These are phyloP conservation scores for Zaprionus camerounensis DNA, from an alignment of 1,140 invertebrate species.

Conservation along the genomic window DNA sequence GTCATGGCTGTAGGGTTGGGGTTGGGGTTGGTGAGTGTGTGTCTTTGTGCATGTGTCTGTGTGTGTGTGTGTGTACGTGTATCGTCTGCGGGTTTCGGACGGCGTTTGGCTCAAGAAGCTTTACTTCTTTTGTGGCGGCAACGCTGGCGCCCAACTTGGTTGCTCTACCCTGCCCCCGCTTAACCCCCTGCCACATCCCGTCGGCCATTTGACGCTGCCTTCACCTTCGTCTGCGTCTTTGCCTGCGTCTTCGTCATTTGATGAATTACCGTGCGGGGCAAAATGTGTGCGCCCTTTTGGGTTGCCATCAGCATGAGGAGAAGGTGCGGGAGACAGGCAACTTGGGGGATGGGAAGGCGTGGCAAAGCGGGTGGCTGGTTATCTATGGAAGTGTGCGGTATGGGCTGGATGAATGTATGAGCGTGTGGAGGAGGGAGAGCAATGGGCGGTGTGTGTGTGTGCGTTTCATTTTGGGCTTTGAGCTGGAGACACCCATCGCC, in stretches of 20 bases:
- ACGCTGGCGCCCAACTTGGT: constrained; percentile 56
- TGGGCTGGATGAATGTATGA: constrained; percentile 6
- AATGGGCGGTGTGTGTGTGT: constrained; percentile 7
- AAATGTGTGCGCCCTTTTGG: constrained; percentile 73
- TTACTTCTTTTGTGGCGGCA: constrained; percentile 75
- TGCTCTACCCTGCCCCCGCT: constrained; percentile 23
- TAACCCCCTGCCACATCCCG: constrained; percentile 6
- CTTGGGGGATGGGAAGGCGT: constrained; percentile 6
- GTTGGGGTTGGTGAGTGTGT: constrained; percentile 25
- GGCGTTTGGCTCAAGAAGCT: constrained; percentile 69
- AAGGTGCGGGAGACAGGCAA: neutral
- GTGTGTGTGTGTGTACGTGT: constrained; percentile 35
- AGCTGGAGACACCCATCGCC: constrained; percentile 53
- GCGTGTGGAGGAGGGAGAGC: neutral
- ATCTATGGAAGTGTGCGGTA: constrained; percentile 20
- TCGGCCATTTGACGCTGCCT: constrained; percentile 31
- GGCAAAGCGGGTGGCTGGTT: constrained; percentile 13
- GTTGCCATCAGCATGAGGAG: constrained; percentile 19
- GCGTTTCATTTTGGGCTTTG: constrained; percentile 70
- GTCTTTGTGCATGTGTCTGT: constrained; percentile 26
- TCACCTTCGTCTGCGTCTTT: constrained; percentile 40
- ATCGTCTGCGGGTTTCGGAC: constrained; percentile 35
- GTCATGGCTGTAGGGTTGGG: constrained; percentile 4
- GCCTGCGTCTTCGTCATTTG: constrained; percentile 70
- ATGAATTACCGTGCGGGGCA: constrained; percentile 80